A percentile compares a stretch with the other conserved stretches of the same genome.
Conservation (phyloP, 2,888 invertebrate genomes). For the Catocala nupta region DNA sequence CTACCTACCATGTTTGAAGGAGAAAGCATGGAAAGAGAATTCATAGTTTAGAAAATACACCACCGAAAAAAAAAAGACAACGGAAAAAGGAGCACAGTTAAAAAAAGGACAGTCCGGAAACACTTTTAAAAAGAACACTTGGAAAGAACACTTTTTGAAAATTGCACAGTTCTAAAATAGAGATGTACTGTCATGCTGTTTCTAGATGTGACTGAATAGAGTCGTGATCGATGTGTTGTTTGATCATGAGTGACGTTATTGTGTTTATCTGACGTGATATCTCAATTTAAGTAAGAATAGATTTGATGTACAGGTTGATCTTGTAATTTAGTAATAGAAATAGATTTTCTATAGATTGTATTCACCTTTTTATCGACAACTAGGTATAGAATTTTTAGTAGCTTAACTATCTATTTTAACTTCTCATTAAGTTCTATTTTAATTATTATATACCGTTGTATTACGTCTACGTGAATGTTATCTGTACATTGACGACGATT, state of each 20-base stretch:
- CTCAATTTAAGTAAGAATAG: constrained; percentile 26
- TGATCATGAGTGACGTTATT: constrained; percentile 42
- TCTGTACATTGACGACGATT: too few relatives aligned
- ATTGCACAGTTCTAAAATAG: constrained; percentile 2
- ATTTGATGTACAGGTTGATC: not conserved
- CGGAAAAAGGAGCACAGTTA: constrained; percentile 53
- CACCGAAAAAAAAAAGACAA: constrained; percentile 55
- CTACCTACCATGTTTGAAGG: constrained; percentile 87
- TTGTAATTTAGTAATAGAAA: not conserved
- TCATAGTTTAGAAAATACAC: constrained; percentile 77
- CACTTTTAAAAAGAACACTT: constrained; percentile 14
- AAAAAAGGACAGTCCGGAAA: constrained; percentile 53
- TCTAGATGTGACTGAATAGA: constrained; percentile 27
- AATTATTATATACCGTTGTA: too few relatives aligned
- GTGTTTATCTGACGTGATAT: constrained; percentile 49
- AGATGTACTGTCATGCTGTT: constrained; percentile 27
- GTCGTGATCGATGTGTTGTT: constrained; percentile 44
- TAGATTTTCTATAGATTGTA: too few relatives aligned
- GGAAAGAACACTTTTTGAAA: constrained; percentile 5
- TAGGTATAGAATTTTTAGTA: too few relatives aligned
- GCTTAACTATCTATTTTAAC: too few relatives aligned
- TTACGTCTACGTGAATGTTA: too few relatives aligned
- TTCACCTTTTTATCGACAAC: too few relatives aligned
- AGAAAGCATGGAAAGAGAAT: constrained; percentile 86
- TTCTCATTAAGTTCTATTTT: too few relatives aligned